Conservation (phyloP, 2,797 vertebrate species). For the Platalea minor region DNA sequence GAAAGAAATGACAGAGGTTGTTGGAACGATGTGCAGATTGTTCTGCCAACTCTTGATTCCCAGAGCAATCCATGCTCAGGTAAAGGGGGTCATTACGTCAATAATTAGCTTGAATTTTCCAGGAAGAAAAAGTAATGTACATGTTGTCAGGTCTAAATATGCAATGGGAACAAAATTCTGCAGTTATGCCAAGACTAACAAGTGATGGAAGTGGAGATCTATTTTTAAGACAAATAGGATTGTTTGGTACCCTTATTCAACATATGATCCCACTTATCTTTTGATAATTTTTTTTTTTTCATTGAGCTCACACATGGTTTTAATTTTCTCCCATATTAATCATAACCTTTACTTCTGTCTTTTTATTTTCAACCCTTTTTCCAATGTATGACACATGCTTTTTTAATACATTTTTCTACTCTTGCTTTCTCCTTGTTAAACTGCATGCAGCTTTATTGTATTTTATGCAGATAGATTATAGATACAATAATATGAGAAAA, state of each 20-base stretch:
- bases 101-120: slow-evolving; percentile 25
- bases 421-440: background rate
- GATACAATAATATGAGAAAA: background rate
- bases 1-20: background rate
- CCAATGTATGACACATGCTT: background rate
- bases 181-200: slow-evolving; percentile 46
- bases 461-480: background rate
- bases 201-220: background rate
- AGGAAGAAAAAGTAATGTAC: background rate
- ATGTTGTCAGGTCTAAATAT: slow-evolving; percentile 29
- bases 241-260: background rate
- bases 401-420: background rate
- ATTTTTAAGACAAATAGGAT: slow-evolving; percentile 22
- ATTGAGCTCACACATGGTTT: background rate
- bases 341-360: background rate
- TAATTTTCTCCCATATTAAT: background rate
- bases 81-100: slow-evolving; percentile 9
- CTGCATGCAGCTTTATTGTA: background rate
- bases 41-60: slow-evolving; percentile 21
- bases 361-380: background rate
- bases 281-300: background rate
- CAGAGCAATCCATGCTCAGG: slow-evolving; percentile 12
- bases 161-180: slow-evolving; percentile 37
- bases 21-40: background rate
- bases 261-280: background rate